Conservation (phyloP, 2,797 vertebrate genomes). For the Crocodylus rhombifer region DNA sequence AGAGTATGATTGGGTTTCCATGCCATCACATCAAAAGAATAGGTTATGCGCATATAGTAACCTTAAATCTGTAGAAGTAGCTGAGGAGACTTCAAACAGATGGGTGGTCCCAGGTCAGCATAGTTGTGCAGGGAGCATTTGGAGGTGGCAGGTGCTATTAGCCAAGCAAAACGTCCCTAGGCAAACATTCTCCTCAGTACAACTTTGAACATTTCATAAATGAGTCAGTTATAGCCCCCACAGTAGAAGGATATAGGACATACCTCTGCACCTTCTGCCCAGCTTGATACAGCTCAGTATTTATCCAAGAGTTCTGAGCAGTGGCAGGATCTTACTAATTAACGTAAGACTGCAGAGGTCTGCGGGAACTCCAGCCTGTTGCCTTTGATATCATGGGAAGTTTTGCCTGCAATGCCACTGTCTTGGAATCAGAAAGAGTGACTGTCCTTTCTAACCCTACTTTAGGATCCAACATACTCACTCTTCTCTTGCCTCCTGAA, state of each 20-base stretch:
- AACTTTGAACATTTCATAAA: not conserved
- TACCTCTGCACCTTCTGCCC: not conserved
- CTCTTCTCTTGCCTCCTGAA: too few relatives aligned
- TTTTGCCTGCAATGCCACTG: too few relatives aligned
- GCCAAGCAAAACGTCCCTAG: not conserved
- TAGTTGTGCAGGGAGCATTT: not conserved
- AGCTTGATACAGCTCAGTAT: not conserved
- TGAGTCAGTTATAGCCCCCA: too few relatives aligned
- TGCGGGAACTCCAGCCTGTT: too few relatives aligned
- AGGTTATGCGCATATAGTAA: not conserved
- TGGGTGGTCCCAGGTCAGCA: not conserved
- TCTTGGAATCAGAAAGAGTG: too few relatives aligned
- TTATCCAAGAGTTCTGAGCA: not conserved
- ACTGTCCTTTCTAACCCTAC: too few relatives aligned
- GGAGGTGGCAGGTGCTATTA: not conserved
- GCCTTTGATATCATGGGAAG: too few relatives aligned
- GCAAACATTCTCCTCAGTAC: not conserved
- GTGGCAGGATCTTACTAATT: not conserved
- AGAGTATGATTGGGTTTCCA: not conserved
- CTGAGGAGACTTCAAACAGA: not conserved
- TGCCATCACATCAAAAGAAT: not conserved
- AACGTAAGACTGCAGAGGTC: too few relatives aligned
- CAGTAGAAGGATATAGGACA: too few relatives aligned
- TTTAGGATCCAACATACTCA: too few relatives aligned
- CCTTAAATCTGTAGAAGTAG: not conserved